These are phyloP conservation scores for Cyprinodon variegatus DNA, from an alignment of 2,113 vertebrate genomes.

Conservation along the genomic window DNA sequence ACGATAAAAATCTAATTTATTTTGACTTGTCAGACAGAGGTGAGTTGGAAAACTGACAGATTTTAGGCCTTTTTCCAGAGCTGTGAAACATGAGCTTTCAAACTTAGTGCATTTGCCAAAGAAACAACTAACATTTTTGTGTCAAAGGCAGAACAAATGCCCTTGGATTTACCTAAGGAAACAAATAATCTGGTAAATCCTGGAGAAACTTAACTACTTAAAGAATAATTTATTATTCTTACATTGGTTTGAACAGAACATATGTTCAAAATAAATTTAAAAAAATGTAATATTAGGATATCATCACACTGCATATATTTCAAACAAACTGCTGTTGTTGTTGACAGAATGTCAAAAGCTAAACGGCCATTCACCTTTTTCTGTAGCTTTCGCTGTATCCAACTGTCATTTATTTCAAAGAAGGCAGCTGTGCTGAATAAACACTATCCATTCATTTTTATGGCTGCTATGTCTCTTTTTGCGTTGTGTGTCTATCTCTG, in stretches of 20 bases:
- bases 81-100: background rate
- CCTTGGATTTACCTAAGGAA: background rate
- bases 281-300: background rate
- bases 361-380: background rate
- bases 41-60: background rate
- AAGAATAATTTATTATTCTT: background rate
- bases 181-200: no score
- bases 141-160: background rate
- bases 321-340: background rate
- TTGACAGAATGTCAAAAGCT: background rate
- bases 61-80: background rate
- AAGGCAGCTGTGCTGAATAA: constrained; percentile 1
- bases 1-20: background rate
- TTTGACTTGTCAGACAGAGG: background rate
- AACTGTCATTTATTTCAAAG: background rate
- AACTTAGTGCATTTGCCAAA: no score
- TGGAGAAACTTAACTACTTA: background rate
- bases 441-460: background rate
- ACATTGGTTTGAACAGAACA: background rate
- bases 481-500: background rate
- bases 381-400: background rate
- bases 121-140: background rate
- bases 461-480: background rate
- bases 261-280: background rate
- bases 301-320: background rate